phyloP scores from a whole-genome alignment of 2,888 invertebrate species.

The Nematopogon swammerdamellus region DNA sequence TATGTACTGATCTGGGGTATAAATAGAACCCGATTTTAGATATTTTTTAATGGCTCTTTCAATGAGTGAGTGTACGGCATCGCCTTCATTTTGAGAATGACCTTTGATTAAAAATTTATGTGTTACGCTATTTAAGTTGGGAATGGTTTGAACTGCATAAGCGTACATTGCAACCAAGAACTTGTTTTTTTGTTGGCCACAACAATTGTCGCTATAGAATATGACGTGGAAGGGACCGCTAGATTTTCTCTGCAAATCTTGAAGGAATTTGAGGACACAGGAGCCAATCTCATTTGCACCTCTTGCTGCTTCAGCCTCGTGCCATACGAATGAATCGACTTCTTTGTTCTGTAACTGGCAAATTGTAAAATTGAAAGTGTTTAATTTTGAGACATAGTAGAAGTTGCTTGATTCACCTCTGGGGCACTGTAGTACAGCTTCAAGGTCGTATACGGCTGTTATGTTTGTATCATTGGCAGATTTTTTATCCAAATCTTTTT shows the following conservation, averaged over 20 bases:
- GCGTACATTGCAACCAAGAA: slow-evolving; percentile 10
- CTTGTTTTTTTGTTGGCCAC: slow-evolving; percentile 11
- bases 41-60: slow-evolving; percentile 12
- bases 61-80: slow-evolving; percentile 14
- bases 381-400: slow-evolving; percentile 11
- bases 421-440: no score
- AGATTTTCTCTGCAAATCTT: slow-evolving; percentile 4
- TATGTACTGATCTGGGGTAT: slow-evolving; percentile 17
- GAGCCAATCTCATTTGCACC: slow-evolving; percentile 10
- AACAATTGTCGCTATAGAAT: slow-evolving; percentile 10
- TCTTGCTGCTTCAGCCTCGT: slow-evolving; percentile 6
- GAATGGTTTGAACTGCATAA: slow-evolving; percentile 5
- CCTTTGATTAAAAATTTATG: slow-evolving; percentile 18
- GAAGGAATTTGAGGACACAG: slow-evolving; percentile 7
- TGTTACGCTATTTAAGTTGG: slow-evolving; percentile 10
- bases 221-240: slow-evolving; percentile 4
- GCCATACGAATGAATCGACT: slow-evolving; percentile 9
- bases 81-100: slow-evolving; percentile 18
- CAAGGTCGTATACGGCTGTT: no score
- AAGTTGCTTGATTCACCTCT: no score
- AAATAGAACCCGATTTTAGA: slow-evolving; percentile 16
- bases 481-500: no score
- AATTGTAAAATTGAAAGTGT: slow-evolving; percentile 13
- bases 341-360: slow-evolving; percentile 1
- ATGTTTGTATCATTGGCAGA: no score